Conservation (phyloP, 2,113 vertebrate genomes). For the Neogale vison region DNA sequence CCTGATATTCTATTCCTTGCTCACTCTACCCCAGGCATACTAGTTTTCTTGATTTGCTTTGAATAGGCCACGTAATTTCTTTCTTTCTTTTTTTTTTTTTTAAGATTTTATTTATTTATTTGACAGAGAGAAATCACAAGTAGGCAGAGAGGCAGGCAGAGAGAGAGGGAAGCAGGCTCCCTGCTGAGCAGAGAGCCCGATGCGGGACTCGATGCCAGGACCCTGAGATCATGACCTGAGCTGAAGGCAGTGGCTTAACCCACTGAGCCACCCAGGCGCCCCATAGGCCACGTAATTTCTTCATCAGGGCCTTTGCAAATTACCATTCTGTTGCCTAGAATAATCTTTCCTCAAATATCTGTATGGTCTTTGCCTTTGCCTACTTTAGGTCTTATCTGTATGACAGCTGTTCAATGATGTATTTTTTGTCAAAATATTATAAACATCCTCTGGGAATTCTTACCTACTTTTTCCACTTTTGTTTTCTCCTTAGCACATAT, state of each 20-base stretch:
- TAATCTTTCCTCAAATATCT: not conserved
- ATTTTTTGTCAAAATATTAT: not conserved
- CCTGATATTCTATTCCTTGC: not conserved
- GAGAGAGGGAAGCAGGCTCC: no score
- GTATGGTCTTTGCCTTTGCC: not conserved
- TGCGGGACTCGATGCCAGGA: no score
- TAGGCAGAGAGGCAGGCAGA: no score
- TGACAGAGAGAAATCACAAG: no score
- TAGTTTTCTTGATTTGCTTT: not conserved
- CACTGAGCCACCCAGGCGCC: no score
- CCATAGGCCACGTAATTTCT: not conserved
- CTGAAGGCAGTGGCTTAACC: no score
- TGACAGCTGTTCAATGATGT: not conserved
- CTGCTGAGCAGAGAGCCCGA: no score
- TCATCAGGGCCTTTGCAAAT: not conserved
- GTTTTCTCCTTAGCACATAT: not conserved
- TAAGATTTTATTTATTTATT: no score
- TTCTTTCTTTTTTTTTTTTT: no score
- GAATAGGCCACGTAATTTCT: not conserved
- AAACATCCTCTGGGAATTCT: not conserved
- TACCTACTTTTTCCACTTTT: not conserved
- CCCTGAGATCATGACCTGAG: no score
- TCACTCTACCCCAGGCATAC: not conserved
- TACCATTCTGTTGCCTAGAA: not conserved
- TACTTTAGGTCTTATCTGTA: not conserved